phyloP scores from a whole-genome alignment of 2,888 invertebrate species.

The Eilema griseolum region DNA sequence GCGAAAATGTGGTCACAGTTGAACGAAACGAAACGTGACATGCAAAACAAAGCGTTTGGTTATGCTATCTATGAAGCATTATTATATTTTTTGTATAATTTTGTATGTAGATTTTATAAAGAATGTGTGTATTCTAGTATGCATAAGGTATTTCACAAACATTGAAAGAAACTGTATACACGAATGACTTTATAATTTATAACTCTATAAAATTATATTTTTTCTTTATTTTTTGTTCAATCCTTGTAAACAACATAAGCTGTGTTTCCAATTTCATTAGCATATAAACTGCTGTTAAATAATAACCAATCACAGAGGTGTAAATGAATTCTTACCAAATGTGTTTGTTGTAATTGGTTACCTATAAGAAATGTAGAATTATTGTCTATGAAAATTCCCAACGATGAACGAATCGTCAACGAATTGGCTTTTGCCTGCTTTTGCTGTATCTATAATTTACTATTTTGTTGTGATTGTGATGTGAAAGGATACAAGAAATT shows the following conservation, averaged over 20 bases:
- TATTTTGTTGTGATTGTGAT: slow-evolving; percentile 49
- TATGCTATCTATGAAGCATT: neutral
- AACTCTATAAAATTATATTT: no score
- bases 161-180: neutral
- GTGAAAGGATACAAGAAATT: slow-evolving; percentile 38
- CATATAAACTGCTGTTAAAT: neutral
- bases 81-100: neutral
- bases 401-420: slow-evolving; percentile 23
- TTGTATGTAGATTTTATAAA: neutral
- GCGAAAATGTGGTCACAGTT: slow-evolving; percentile 40
- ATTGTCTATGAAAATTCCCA: slow-evolving; percentile 46
- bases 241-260: neutral
- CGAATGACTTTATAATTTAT: no score
- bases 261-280: no score
- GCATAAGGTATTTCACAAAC: neutral
- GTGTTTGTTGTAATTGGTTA: neutral
- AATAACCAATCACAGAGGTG: neutral
- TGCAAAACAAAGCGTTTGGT: slow-evolving; percentile 21
- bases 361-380: neutral
- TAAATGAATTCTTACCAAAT: no score
- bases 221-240: neutral
- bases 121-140: neutral
- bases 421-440: slow-evolving; percentile 22
- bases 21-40: slow-evolving; percentile 10
- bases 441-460: slow-evolving; percentile 29